These are phyloP conservation scores for Eristalinus sepulchralis DNA, from an alignment of 2,888 invertebrate genomes.

Conservation along the genomic window DNA sequence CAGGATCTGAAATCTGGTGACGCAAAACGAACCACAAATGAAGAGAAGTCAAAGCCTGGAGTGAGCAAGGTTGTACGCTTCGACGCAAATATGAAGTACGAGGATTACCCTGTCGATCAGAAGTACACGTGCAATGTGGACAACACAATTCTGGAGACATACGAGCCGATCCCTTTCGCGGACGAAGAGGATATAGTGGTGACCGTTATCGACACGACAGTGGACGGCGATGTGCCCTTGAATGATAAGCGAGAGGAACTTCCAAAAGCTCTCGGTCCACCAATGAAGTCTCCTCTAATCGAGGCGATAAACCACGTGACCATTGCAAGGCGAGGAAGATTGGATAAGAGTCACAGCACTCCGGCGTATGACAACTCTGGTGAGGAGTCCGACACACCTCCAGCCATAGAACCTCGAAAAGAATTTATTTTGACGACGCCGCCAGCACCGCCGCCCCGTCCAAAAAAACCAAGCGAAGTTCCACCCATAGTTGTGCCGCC, in stretches of 20 bases:
- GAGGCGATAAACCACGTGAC: constrained; percentile 77
- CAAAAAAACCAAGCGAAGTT: constrained; percentile 77
- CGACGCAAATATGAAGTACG: constrained; percentile 79
- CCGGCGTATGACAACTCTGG: constrained; percentile 87
- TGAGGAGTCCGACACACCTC: constrained; percentile 80
- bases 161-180: constrained; percentile 80
- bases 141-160: constrained; percentile 80
- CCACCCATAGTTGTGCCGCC: constrained; percentile 81
- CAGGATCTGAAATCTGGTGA: constrained; percentile 66
- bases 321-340: constrained; percentile 81
- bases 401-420: constrained; percentile 80
- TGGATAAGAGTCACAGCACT: constrained; percentile 92
- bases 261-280: constrained; percentile 19
- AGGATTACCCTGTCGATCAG: constrained; percentile 79
- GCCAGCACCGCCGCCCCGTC: constrained; percentile 81
- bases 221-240: constrained; percentile 25
- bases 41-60: constrained; percentile 78
- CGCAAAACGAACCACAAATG: constrained; percentile 40
- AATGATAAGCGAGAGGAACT: constrained; percentile 45
- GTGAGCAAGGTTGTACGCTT: constrained; percentile 81
- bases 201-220: constrained; percentile 18
- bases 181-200: constrained; percentile 77
- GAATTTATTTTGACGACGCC: constrained; percentile 80
- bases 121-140: constrained; percentile 80
- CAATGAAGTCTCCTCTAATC: constrained; percentile 71